Evolutionary conservation across 64 coral and sea anemone species (phyloP).

Genomic region (Dendrophyllia cribrosa): DNA sequence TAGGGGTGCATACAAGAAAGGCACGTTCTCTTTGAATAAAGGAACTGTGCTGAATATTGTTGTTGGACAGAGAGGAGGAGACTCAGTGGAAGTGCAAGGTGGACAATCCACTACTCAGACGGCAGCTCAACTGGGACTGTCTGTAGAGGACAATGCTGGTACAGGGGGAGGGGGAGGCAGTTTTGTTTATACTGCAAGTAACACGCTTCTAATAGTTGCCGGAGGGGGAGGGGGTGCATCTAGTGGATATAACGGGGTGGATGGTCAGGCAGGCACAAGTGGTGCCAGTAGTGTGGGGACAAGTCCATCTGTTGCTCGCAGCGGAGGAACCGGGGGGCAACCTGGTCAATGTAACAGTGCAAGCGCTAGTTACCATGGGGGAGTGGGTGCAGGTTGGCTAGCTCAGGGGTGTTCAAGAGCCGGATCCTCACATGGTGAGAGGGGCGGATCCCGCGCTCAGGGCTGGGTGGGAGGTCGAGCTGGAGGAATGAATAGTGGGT

Average conservation of each 20-base stretch:
- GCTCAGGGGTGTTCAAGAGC: conserved; percentile 21
- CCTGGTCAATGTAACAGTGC: conserved; percentile 35
- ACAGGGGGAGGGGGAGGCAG: conserved; percentile 26
- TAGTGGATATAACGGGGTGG: conserved; percentile 14
- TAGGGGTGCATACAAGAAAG: not conserved
- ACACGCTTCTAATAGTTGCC: not conserved
- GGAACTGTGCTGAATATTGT: conserved; percentile 33
- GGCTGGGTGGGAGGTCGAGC: conserved; percentile 57
- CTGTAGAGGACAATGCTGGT: conserved; percentile 56
- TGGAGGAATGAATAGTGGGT: conserved; percentile 57
- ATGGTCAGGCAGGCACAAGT: not conserved
- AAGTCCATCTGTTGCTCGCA: not conserved
- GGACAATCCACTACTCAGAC: conserved; percentile 40
- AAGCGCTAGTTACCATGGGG: conserved; percentile 19
- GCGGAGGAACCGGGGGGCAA: conserved; percentile 5
- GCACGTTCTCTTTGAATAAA: not conserved
- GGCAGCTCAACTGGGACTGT: conserved; percentile 48
- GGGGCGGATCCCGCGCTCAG: conserved; percentile 32
- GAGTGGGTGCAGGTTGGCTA: conserved; percentile 53
- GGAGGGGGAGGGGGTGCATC: conserved; percentile 29
- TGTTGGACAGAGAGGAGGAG: conserved; percentile 38
- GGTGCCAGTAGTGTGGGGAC: conserved; percentile 21
- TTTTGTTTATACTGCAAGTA: conserved; percentile 7
- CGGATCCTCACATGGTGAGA: not conserved
- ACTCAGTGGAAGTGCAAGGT: conserved; percentile 49